Percentiles rank a stretch among this genome's conserved stretches.
These are phyloP conservation scores for Bursaphelenchus okinawaensis DNA, from an alignment of 2,888 invertebrate genomes.

Conservation along the genomic window DNA sequence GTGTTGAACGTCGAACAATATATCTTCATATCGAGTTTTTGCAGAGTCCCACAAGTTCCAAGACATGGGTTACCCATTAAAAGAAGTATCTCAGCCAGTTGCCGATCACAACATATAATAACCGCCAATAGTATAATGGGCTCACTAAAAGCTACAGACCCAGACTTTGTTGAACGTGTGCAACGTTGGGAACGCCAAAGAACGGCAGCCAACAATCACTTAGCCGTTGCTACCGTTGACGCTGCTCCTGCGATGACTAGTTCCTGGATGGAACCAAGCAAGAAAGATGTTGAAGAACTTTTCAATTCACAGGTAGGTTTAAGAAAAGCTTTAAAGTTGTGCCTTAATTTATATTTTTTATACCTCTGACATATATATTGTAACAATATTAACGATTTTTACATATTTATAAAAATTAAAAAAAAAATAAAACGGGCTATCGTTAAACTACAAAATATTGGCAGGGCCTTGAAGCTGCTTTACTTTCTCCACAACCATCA, in stretches of 20 bases:
- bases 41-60: not conserved
- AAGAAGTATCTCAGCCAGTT: not conserved
- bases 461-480: not conserved
- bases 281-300: not conserved
- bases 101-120: too few species aligned
- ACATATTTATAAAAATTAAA: too few species aligned
- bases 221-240: not conserved
- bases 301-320: not conserved
- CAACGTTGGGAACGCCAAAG: constrained; percentile 3
- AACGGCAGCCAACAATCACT: not conserved
- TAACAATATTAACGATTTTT: too few species aligned
- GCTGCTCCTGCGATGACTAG: not conserved
- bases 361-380: too few species aligned
- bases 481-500: not conserved
- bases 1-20: too few species aligned
- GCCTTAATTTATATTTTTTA: too few species aligned
- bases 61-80: not conserved
- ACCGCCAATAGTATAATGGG: too few species aligned
- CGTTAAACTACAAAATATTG: not conserved
- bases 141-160: not conserved
- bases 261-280: not conserved
- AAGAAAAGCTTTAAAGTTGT: too few species aligned
- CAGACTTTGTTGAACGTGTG: constrained; percentile 7
- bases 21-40: too few species aligned
- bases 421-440: not conserved